Evolutionary conservation across 2,113 vertebrate genomes (phyloP).

Genomic region (Petaurus breviceps): DNA sequence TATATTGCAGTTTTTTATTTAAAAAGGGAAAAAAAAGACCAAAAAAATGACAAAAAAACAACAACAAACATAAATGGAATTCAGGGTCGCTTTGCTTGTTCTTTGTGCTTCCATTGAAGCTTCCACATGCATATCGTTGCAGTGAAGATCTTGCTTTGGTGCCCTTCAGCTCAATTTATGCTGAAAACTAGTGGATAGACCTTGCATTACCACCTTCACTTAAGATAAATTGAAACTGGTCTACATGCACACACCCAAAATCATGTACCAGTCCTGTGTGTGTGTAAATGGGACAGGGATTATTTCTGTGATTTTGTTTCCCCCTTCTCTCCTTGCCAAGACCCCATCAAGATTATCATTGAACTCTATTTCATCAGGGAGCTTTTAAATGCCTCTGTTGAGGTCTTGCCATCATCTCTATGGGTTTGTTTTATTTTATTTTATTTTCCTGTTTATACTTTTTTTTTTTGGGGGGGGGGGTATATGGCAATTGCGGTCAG

Average conservation of each 20-base stretch:
- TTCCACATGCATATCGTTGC: constrained; percentile 88
- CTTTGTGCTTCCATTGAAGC: constrained; percentile 93
- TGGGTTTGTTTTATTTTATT: constrained; percentile 23
- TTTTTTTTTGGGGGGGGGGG: constrained; percentile 70
- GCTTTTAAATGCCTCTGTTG: constrained; percentile 68
- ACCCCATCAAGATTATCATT: constrained; percentile 57
- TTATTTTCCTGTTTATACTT: constrained; percentile 37
- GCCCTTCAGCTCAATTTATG: constrained; percentile 87
- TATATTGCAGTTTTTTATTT: constrained; percentile 85
- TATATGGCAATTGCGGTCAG: constrained; percentile 82
- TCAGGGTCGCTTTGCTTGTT: constrained; percentile 97
- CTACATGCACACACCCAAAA: constrained; percentile 80
- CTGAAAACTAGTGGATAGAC: constrained; percentile 82
- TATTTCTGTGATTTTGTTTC: constrained; percentile 76
- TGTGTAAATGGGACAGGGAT: constrained; percentile 58
- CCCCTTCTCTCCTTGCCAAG: not conserved
- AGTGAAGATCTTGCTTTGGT: constrained; percentile 86
- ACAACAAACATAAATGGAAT: constrained; percentile 88
- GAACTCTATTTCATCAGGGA: constrained; percentile 79
- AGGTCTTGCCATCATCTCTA: constrained; percentile 47
- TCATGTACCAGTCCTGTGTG: constrained; percentile 72
- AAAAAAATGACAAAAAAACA: constrained; percentile 78
- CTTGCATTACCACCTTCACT: constrained; percentile 81
- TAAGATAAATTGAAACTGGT: constrained; percentile 80
- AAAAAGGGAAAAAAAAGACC: constrained; percentile 87